These are phyloP conservation scores for Ciconia maguari DNA, from an alignment of 2,113 vertebrate genomes.

Conservation along the genomic window DNA sequence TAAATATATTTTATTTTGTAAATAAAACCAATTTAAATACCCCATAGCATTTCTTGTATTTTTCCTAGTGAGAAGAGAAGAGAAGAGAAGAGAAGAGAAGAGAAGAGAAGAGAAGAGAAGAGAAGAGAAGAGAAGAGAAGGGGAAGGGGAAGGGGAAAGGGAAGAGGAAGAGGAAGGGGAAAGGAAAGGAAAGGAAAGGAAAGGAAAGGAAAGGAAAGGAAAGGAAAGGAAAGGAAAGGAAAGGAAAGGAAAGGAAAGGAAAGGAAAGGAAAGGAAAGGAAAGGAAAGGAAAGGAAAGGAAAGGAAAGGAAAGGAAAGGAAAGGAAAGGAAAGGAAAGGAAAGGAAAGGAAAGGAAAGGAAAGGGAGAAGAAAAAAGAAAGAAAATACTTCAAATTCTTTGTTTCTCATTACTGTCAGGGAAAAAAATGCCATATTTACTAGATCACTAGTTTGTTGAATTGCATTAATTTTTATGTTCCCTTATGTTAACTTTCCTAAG, in stretches of 20 bases:
- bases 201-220: not conserved
- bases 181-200: not conserved
- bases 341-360: fast-evolving
- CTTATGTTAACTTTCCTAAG: not conserved
- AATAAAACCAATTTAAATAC: not conserved
- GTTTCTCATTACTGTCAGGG: not conserved
- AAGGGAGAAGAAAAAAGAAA: not conserved
- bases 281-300: not conserved
- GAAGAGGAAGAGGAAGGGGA: not conserved
- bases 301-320: no score
- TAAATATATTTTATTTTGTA: not conserved
- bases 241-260: not conserved
- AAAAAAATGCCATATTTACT: not conserved
- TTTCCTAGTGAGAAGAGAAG: not conserved
- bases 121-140: not conserved
- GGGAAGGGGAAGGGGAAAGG: not conserved
- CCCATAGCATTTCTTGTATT: not conserved
- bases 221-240: not conserved
- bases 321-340: no score
- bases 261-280: not conserved
- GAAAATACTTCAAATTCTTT: not conserved
- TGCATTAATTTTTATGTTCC: not conserved
- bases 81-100: no score
- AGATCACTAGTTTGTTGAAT: not conserved
- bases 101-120: not conserved